Percentiles rank a stretch among this genome's conserved stretches.
Conservation (phyloP, 2,797 vertebrate genomes). For the Silurus lanzhouensis region DNA sequence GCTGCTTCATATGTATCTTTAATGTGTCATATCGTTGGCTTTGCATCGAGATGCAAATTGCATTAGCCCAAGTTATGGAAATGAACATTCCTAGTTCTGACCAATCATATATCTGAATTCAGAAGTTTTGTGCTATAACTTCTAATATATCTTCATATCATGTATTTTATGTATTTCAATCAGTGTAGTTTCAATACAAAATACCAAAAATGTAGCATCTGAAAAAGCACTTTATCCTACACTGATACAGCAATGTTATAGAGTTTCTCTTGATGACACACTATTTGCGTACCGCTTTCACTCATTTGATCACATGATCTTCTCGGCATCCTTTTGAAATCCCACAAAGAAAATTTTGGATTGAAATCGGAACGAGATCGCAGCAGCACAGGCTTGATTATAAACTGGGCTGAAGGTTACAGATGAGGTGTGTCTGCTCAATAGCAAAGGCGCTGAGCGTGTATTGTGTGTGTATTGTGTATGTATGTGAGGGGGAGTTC, state of each 20-base stretch:
- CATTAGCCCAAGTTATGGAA: no score
- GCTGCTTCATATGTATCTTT: no score
- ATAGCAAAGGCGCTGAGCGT: slow-evolving; percentile 44
- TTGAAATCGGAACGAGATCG: neutral
- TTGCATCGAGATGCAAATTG: no score
- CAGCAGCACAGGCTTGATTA: slow-evolving; percentile 6
- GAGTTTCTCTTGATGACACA: neutral
- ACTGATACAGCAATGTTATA: neutral
- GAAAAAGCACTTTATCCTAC: neutral
- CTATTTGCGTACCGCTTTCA: neutral
- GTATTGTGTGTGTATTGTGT: slow-evolving; percentile 33
- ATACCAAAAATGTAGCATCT: neutral
- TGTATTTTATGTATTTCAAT: no score
- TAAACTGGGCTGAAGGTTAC: slow-evolving; percentile 29
- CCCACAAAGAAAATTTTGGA: neutral
- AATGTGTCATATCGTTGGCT: no score
- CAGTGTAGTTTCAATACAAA: neutral
- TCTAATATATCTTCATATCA: no score
- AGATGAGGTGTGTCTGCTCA: slow-evolving; percentile 37
- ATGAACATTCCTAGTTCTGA: no score
- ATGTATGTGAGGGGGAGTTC: slow-evolving; percentile 22
- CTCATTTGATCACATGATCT: neutral
- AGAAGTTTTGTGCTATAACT: no score
- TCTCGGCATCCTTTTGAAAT: neutral
- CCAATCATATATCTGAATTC: no score